phyloP scores from a whole-genome alignment of 1,140 invertebrate genomes.

The Drosophila bipectinata region DNA sequence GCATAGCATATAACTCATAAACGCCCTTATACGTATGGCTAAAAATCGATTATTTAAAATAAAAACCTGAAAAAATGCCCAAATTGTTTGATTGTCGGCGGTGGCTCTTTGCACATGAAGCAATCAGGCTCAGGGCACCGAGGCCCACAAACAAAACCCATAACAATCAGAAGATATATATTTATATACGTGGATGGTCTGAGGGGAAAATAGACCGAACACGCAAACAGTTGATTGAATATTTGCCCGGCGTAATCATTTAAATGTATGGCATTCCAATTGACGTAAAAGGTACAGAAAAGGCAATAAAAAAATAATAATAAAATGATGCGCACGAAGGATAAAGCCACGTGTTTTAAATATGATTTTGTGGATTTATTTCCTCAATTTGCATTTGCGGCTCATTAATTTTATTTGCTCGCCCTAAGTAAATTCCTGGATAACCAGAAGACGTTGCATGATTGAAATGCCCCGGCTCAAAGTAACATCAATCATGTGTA shows the following conservation, averaged over 20 bases:
- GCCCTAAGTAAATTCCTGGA: neutral
- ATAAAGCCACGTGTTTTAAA: conserved; percentile 45
- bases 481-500: conserved; percentile 23
- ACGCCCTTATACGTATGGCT: conserved; percentile 21
- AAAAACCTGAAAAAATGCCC: conserved; percentile 45
- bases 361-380: conserved; percentile 45
- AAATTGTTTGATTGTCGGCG: conserved; percentile 37
- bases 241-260: conserved; percentile 53
- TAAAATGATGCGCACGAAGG: conserved; percentile 2
- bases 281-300: conserved; percentile 43
- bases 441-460: conserved; percentile 7
- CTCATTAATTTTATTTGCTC: conserved; percentile 44
- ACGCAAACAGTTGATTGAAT: conserved; percentile 53
- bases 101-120: conserved; percentile 20
- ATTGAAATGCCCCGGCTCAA: conserved; percentile 11
- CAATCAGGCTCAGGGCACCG: conserved; percentile 12
- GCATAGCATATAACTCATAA: conserved; percentile 10
- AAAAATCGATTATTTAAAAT: conserved; percentile 59
- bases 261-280: conserved; percentile 55
- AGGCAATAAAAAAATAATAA: conserved; percentile 30
- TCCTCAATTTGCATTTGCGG: conserved; percentile 44
- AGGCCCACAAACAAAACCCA: neutral
- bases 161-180: neutral
- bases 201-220: conserved; percentile 18
- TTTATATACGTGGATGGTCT: neutral